phyloP scores from a whole-genome alignment of 1,140 invertebrate genomes.

The Drosophila fuyamai region DNA sequence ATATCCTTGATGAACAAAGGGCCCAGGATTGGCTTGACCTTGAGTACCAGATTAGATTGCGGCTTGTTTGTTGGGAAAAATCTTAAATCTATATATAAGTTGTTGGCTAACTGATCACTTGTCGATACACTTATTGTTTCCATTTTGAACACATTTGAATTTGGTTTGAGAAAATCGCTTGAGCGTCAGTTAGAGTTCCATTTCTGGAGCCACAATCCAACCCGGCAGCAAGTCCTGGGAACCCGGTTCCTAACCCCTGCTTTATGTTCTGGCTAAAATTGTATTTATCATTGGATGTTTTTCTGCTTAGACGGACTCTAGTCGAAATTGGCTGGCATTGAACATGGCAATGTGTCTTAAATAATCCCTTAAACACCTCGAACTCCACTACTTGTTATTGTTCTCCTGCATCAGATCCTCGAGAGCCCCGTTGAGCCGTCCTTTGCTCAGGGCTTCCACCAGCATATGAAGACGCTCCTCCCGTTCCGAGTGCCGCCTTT shows the following conservation, averaged over 20 bases:
- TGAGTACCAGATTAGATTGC: background rate
- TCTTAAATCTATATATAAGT: conserved; percentile 27
- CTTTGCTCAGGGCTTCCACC: conserved; percentile 84
- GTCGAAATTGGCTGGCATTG: conserved; percentile 42
- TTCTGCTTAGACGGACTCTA: conserved; percentile 47
- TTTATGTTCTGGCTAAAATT: conserved; percentile 19
- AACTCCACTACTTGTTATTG: conserved; percentile 65
- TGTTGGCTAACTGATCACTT: conserved; percentile 10
- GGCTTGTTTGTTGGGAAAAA: conserved; percentile 2
- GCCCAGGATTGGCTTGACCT: background rate
- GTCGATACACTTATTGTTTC: conserved; percentile 27
- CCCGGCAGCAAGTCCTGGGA: background rate
- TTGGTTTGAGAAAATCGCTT: conserved; percentile 8
- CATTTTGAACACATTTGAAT: conserved; percentile 31
- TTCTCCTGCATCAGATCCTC: conserved; percentile 78
- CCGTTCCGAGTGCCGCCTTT: conserved; percentile 81
- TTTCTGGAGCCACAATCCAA: conserved; percentile 8
- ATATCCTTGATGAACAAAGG: conserved; percentile 8
- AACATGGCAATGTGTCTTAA: conserved; percentile 39
- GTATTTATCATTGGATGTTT: conserved; percentile 27
- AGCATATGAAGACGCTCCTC: conserved; percentile 83
- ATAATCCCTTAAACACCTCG: background rate
- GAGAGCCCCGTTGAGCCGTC: conserved; percentile 77
- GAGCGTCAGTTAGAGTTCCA: conserved; percentile 4
- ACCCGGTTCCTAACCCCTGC: no score